Base-by-base conservation (phyloP, 1,140 invertebrate species). In the Capitella teleta region DNA sequence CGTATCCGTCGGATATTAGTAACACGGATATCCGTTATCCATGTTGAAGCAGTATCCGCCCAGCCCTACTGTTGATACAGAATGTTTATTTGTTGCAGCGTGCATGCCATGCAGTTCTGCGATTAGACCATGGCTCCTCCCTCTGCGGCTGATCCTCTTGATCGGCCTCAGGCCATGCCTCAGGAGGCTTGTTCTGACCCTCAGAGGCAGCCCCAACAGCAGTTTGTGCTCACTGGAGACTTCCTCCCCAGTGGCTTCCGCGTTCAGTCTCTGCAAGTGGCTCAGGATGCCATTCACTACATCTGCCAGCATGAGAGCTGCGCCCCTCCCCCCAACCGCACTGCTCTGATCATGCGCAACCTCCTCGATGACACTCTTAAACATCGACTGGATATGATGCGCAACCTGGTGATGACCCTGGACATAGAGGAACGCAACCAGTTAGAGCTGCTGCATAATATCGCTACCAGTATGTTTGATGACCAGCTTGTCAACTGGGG, bases 401-500 rank as follows among this genome's bases (percentile, higher is more conserved):
- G 19, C 18, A 8, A 47, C 4, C 10, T 47, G 8, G 30, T 25
- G n/a, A 36, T 19, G n/a, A 28, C 5, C n/a, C 32, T 47, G 18
- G 45, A 47, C 30, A 12, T 47, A 19, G n/a, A 47, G 18, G 26
- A 5, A 16, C 18, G 26, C 18, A 32, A 47, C 10, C 26, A 47
- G n/a, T 32, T 47, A 19, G 16, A 30, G 16, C 26, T 37, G 32
- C 30, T 47, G 5, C 19, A 47, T 2, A 32, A 34, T 32, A 47
- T 47, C 8, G 45, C 45, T 16, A 47, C 45, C 4, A 47, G 25
- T 24, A 49, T 53, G 52, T 53, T 48, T 30, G 38, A 53, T 6
- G 52, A 49, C 28, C n/a, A 49, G 18, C 30, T 53, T 26, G 47
- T 53, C 23, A 53, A 28, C 24, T 53, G 52, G 52, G 45, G 45